Percentiles rank a stretch among this genome's conserved stretches.
Evolutionary conservation across 1,140 invertebrate genomes (phyloP).

Genomic region (Conus betulinus): DNA sequence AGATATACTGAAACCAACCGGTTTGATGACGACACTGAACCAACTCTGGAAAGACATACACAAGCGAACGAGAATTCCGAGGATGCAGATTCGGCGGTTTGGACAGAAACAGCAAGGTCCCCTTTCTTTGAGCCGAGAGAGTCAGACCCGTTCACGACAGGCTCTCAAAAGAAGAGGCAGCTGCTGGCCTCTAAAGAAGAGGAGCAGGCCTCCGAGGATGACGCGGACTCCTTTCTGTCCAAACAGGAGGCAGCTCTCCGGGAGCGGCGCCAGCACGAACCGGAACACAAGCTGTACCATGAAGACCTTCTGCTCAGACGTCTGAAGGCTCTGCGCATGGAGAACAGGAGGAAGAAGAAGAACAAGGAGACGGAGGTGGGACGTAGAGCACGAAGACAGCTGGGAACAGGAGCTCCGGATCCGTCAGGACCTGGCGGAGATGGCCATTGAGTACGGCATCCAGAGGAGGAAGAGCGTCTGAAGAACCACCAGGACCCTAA

Average conservation of each 20-base stretch:
- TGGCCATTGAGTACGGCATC: constrained; percentile 20
- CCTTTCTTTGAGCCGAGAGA: too few relatives aligned
- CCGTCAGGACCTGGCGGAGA: background rate
- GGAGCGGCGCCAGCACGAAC: background rate
- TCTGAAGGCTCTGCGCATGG: background rate
- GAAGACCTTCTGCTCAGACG: background rate
- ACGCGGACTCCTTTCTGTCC: background rate
- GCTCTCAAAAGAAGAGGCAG: background rate
- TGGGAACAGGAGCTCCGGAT: constrained; percentile 29
- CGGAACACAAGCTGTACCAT: constrained; percentile 2
- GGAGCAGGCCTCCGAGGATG: background rate
- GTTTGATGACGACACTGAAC: too few relatives aligned
- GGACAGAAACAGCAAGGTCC: too few relatives aligned
- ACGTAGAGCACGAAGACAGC: background rate
- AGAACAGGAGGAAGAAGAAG: background rate
- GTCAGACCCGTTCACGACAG: background rate
- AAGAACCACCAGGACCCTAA: background rate
- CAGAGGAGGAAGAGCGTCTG: constrained; percentile 10
- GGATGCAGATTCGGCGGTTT: too few relatives aligned
- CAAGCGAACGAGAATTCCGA: too few relatives aligned
- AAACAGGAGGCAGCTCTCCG: background rate
- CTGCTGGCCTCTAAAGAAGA: background rate
- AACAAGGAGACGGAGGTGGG: background rate
- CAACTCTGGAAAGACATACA: too few relatives aligned
- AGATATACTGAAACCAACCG: too few relatives aligned